These are phyloP conservation scores for Lottia scabra DNA, from an alignment of 2,888 invertebrate species.

Conservation along the genomic window DNA sequence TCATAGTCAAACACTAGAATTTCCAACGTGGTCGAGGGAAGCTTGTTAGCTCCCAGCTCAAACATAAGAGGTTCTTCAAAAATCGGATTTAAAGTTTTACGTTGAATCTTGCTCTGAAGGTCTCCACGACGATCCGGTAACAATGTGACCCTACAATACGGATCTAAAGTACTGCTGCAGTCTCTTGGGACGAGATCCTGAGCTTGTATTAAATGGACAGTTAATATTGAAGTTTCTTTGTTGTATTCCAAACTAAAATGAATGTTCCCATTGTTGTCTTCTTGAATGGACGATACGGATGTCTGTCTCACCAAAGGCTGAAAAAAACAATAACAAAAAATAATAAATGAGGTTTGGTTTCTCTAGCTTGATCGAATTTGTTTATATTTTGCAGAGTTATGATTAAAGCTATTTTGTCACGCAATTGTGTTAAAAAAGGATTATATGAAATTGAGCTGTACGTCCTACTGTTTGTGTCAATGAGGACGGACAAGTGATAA, in stretches of 20 bases:
- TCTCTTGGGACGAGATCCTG: slow-evolving; percentile 67
- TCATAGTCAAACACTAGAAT: slow-evolving; percentile 77
- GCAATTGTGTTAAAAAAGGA: no score
- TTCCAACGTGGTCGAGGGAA: slow-evolving; percentile 74
- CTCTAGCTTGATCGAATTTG: no score
- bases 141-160: slow-evolving; percentile 87
- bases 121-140: slow-evolving; percentile 78
- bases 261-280: slow-evolving; percentile 74
- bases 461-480: no score
- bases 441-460: no score
- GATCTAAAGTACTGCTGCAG: slow-evolving; percentile 70
- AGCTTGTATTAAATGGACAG: slow-evolving; percentile 77
- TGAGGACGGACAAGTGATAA: no score
- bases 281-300: slow-evolving; percentile 60
- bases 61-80: slow-evolving; percentile 80
- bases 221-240: slow-evolving; percentile 76
- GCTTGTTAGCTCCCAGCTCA: slow-evolving; percentile 71
- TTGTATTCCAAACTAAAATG: slow-evolving; percentile 77
- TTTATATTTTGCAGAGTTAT: no score
- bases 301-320: slow-evolving; percentile 48
- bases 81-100: slow-evolving; percentile 77
- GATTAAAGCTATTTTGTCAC: no score
- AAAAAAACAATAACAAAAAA: slow-evolving; percentile 17
- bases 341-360: background rate
- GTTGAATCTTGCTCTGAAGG: slow-evolving; percentile 72